A percentile compares a stretch with the other conserved stretches of the same genome.
phyloP scores from a whole-genome alignment of 23 tunicate species.

The Corella eumyota region DNA sequence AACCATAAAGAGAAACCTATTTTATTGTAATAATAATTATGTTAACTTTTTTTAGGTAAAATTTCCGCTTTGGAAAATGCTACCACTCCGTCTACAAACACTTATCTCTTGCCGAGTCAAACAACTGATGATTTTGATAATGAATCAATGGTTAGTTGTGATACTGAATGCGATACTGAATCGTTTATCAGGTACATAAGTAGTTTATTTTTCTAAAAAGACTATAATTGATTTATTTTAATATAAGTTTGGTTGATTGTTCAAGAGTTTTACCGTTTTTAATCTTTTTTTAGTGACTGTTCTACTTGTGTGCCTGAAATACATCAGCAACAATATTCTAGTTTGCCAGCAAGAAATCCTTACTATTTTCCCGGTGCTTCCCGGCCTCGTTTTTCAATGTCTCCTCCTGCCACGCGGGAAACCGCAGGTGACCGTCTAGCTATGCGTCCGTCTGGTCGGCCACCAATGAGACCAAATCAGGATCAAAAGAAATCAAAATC shows the following conservation, averaged over 20 bases:
- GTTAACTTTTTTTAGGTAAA: neutral
- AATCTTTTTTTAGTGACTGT: constrained; percentile 15
- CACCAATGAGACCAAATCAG: constrained; percentile 18
- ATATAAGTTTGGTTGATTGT: neutral
- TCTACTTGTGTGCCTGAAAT: constrained; percentile 17
- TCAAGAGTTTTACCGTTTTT: neutral
- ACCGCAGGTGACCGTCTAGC: too few relatives aligned
- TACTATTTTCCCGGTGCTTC: constrained; percentile 27
- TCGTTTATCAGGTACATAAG: constrained; percentile 12
- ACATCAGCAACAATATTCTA: constrained; percentile 1
- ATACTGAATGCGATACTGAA: constrained; percentile 15
- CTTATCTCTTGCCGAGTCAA: neutral
- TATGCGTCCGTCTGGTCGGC: constrained; percentile 8
- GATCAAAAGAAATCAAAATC: neutral
- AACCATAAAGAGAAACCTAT: too few relatives aligned
- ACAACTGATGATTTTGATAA: neutral
- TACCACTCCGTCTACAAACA: constrained; percentile 13
- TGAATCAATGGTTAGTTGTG: constrained; percentile 7
- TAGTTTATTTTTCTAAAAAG: neutral
- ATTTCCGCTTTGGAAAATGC: constrained; percentile 20
- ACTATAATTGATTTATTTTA: neutral
- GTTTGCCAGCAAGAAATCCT: constrained; percentile 20
- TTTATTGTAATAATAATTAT: too few relatives aligned
- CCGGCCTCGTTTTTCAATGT: too few relatives aligned
- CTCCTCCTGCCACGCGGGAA: too few relatives aligned